Percentiles rank a stretch among this genome's conserved stretches.
These are phyloP conservation scores for Mactromeris polynyma DNA, from an alignment of 2,888 invertebrate genomes.

Conservation along the genomic window DNA sequence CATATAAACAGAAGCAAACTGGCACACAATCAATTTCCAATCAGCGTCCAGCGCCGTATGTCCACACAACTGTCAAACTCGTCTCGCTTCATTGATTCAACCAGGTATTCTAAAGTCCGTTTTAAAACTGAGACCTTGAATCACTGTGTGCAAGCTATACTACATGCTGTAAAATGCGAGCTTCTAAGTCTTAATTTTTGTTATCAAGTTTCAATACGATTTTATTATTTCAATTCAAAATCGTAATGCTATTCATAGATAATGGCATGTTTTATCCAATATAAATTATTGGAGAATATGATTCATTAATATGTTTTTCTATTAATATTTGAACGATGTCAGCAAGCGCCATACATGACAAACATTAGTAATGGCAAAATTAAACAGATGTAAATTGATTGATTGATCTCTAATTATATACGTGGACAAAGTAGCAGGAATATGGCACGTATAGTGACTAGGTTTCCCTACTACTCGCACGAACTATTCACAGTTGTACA, in stretches of 20 bases:
- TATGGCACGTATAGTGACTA: too few relatives aligned
- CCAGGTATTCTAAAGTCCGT: slow-evolving; percentile 14
- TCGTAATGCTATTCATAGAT: neutral
- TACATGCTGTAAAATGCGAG: neutral
- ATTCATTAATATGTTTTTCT: neutral
- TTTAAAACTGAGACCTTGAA: neutral
- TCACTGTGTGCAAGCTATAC: neutral
- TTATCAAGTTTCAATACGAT: neutral
- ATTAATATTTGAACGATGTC: neutral
- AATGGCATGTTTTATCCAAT: neutral
- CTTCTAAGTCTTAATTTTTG: neutral
- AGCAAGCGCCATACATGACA: too few relatives aligned
- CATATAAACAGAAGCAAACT: slow-evolving; percentile 34
- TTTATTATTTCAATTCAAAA: neutral
- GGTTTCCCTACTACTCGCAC: too few relatives aligned
- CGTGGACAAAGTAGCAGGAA: too few relatives aligned
- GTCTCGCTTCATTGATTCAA: neutral
- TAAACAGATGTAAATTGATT: neutral
- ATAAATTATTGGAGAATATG: neutral
- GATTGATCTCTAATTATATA: too few relatives aligned
- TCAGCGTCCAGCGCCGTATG: slow-evolving; percentile 37
- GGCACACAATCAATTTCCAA: slow-evolving; percentile 3
- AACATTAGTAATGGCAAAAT: neutral
- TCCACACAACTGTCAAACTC: neutral
- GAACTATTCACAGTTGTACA: too few relatives aligned